Evolutionary conservation across 2,888 invertebrate species (phyloP).

Genomic region (Rotaria sp.): DNA sequence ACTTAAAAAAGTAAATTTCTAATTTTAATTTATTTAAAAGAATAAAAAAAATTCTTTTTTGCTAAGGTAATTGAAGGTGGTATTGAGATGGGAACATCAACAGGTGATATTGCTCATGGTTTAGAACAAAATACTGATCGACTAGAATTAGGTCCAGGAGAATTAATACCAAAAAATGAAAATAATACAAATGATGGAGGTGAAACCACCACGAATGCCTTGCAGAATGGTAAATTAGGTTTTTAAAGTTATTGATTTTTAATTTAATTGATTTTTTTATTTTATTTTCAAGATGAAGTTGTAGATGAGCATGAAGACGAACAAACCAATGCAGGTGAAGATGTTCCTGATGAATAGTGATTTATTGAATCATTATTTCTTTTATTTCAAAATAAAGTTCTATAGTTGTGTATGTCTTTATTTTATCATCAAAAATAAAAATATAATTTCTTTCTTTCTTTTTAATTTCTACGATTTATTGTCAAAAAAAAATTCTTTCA

Average conservation of each 20-base stretch:
- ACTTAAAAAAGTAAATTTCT: conserved; percentile 69
- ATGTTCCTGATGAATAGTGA: not conserved
- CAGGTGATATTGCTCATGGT: not conserved
- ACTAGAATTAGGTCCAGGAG: not conserved
- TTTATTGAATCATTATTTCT: not conserved
- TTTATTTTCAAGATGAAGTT: not conserved
- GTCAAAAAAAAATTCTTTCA: too few relatives aligned
- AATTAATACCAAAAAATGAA: not conserved
- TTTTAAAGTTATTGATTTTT: not conserved
- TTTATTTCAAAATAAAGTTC: not conserved
- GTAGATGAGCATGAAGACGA: not conserved
- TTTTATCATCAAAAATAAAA: not conserved
- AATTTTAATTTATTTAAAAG: too few relatives aligned
- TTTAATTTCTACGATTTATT: too few relatives aligned
- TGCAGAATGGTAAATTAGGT: not conserved
- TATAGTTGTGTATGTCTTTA: not conserved
- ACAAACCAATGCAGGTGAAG: too few relatives aligned
- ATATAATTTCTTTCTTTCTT: not conserved
- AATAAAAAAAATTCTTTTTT: not conserved
- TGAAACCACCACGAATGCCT: not conserved
- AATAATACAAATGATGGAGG: not conserved
- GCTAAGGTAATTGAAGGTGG: not conserved
- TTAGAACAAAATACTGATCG: not conserved
- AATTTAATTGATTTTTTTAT: not conserved
- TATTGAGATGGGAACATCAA: not conserved